phyloP scores from a whole-genome alignment of 2,113 vertebrate species.

The Dasyurus viverrinus region DNA sequence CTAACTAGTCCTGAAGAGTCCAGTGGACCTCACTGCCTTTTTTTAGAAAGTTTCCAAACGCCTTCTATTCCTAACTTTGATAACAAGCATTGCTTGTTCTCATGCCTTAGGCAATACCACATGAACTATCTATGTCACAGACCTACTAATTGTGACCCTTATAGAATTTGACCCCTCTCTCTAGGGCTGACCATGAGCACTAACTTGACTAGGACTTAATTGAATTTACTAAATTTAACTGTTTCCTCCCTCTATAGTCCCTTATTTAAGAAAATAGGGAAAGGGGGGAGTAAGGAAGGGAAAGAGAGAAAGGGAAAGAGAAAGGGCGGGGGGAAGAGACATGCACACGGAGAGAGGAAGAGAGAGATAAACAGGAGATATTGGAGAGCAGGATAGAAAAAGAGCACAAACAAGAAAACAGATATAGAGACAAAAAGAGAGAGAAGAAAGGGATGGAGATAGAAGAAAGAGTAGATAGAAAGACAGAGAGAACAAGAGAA shows the following conservation, averaged over 20 bases:
- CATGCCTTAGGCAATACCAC: slow-evolving; percentile 14
- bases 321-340: background rate
- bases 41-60: slow-evolving; percentile 75
- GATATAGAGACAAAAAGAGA: background rate
- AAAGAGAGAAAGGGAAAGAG: background rate
- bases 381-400: too few species aligned
- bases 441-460: too few species aligned
- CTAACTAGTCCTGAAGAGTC: slow-evolving; percentile 3
- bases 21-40: slow-evolving; percentile 54
- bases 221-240: background rate
- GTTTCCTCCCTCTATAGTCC: slow-evolving; percentile 1
- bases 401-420: background rate
- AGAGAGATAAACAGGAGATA: background rate
- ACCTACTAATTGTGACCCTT: slow-evolving; percentile 59
- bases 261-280: slow-evolving; percentile 20
- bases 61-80: slow-evolving; percentile 59
- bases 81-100: slow-evolving; percentile 14
- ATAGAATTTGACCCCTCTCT: slow-evolving; percentile 52
- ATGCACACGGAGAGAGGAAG: too few species aligned
- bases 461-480: too few species aligned
- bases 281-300: background rate
- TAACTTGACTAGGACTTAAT: background rate
- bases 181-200: slow-evolving; percentile 56
- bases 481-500: background rate
- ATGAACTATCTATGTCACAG: slow-evolving; percentile 54